phyloP scores from a whole-genome alignment of 2,797 vertebrate species.

The Thaleichthys pacificus region DNA sequence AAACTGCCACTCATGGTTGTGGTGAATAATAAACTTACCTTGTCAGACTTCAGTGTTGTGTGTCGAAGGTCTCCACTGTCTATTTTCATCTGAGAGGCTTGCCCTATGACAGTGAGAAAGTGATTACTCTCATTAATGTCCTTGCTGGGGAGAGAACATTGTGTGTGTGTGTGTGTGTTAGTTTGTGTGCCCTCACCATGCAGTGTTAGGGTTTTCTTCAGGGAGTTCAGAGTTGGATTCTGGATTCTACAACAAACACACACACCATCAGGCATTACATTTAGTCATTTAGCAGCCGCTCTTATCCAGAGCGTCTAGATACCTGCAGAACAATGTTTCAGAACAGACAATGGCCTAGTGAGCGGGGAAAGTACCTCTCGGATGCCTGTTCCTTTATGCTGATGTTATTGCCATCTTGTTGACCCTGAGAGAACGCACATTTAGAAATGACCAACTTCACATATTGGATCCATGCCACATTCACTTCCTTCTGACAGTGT shows the following conservation, averaged over 20 bases:
- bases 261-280: background rate
- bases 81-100: background rate
- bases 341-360: background rate
- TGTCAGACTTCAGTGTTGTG: background rate
- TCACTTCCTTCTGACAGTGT: background rate
- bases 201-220: conserved; percentile 33
- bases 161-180: background rate
- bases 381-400: background rate
- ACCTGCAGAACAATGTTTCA: background rate
- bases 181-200: background rate
- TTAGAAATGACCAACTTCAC: background rate
- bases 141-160: background rate
- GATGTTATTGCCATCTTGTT: conserved; percentile 47
- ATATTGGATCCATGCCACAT: background rate
- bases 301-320: background rate
- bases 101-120: background rate
- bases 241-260: conserved; percentile 40
- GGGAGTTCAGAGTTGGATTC: background rate
- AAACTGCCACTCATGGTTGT: too few relatives aligned
- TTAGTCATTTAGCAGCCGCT: too few relatives aligned
- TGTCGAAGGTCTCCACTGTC: background rate
- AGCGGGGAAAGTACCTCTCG: conserved; percentile 42
- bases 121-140: background rate
- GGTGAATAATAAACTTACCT: background rate
- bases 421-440: conserved; percentile 45